Percentiles rank a stretch among this genome's conserved stretches.
Evolutionary conservation across 1,140 invertebrate species (phyloP).

Genomic region (Hypsibius dujardini): DNA sequence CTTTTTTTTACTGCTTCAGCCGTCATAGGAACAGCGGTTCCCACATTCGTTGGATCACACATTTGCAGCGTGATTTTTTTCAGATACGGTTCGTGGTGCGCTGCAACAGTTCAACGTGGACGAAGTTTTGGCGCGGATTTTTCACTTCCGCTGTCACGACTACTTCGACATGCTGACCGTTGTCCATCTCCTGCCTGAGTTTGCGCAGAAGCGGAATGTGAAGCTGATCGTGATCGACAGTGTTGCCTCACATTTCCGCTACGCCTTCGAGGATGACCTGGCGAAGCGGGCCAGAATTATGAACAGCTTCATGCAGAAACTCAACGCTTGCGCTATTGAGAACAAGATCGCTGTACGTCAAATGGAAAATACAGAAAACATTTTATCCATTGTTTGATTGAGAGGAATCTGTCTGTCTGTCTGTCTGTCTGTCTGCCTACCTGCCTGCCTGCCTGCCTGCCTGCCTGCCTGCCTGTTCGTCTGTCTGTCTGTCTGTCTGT

Average conservation of each 20-base stretch:
- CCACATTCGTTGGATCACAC: background rate
- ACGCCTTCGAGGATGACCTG: slow-evolving; percentile 33
- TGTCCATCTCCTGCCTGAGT: slow-evolving; percentile 31
- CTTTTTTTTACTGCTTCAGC: background rate
- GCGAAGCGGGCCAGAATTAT: slow-evolving; percentile 32
- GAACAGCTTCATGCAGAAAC: slow-evolving; percentile 32
- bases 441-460: too few species aligned
- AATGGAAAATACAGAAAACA: background rate
- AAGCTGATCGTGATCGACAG: slow-evolving; percentile 39
- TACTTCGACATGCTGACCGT: slow-evolving; percentile 32
- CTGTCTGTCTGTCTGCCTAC: too few species aligned
- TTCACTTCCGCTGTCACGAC: slow-evolving; percentile 34
- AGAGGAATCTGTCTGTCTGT: too few species aligned
- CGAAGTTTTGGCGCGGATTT: slow-evolving; percentile 32
- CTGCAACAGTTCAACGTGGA: slow-evolving; percentile 28
- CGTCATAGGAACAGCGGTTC: background rate
- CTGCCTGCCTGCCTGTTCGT: too few species aligned
- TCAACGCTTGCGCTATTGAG: slow-evolving; percentile 32
- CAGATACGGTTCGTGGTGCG: background rate
- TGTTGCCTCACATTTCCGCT: slow-evolving; percentile 39
- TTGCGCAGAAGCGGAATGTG: slow-evolving; percentile 31
- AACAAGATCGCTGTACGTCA: slow-evolving; percentile 34
- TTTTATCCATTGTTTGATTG: slow-evolving; percentile 11
- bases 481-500: too few species aligned
- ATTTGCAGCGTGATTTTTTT: background rate